Conservation (phyloP, 1,140 invertebrate genomes). For the Drosophila pseudoananassae region DNA sequence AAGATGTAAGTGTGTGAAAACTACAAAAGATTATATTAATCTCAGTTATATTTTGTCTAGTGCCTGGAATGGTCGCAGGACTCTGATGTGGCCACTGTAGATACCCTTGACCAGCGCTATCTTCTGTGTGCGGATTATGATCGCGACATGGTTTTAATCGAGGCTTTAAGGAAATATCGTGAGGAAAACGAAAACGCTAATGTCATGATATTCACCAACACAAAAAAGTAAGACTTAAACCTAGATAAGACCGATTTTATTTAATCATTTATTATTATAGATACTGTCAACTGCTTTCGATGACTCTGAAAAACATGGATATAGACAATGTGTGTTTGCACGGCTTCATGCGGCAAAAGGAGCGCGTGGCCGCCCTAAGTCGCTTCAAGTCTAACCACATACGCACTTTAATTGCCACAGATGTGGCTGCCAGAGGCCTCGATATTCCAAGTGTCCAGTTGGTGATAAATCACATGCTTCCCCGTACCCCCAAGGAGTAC, state of each 20-base stretch:
- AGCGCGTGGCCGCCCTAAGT: constrained; percentile 90
- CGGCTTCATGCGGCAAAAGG: constrained; percentile 92
- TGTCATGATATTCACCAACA: constrained; percentile 96
- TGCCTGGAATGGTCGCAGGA: constrained; percentile 87
- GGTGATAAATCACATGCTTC: constrained; percentile 97
- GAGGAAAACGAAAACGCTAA: constrained; percentile 90
- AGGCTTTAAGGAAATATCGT: constrained; percentile 92
- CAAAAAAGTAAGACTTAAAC: constrained; percentile 91
- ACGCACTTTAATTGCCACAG: constrained; percentile 97
- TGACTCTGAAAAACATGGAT: constrained; percentile 93
- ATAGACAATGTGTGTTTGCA: constrained; percentile 95
- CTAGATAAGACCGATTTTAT: constrained; percentile 17
- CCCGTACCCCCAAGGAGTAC: constrained; percentile 95
- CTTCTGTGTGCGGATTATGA: constrained; percentile 95
- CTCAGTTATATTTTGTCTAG: constrained; percentile 19
- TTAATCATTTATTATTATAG: constrained; percentile 84
- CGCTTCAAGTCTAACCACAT: constrained; percentile 94
- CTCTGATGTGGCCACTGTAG: constrained; percentile 91
- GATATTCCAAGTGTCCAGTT: constrained; percentile 95
- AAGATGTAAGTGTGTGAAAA: constrained; percentile 54
- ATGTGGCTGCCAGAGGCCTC: constrained; percentile 97
- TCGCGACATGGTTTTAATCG: constrained; percentile 96
- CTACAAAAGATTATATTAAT: neutral
- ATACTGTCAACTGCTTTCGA: constrained; percentile 92
- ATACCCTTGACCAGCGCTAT: constrained; percentile 94